These are phyloP conservation scores for Seriola aureovittata DNA, from an alignment of 2,113 vertebrate species.

Conservation along the genomic window DNA sequence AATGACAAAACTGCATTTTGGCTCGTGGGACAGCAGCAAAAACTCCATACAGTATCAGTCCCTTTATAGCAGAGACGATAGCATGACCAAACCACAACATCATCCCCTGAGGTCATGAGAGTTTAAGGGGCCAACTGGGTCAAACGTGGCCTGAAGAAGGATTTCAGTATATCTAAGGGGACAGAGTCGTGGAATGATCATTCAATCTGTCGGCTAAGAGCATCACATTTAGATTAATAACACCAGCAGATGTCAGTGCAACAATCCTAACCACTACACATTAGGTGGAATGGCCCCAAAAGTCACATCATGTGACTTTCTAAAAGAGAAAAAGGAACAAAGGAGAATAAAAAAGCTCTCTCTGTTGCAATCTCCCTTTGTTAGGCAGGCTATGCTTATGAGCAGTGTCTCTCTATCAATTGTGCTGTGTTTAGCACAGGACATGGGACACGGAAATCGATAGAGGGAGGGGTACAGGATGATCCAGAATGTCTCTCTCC, in stretches of 20 bases:
- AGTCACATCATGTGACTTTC: conserved; percentile 12
- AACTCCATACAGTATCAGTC: background rate
- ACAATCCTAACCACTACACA: background rate
- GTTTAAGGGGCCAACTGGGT: conserved; percentile 55
- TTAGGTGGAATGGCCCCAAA: conserved; percentile 13
- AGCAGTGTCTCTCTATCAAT: conserved; percentile 19
- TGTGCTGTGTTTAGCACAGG: conserved; percentile 54
- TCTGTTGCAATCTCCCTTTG: conserved; percentile 1
- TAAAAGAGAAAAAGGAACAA: background rate
- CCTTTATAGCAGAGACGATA: conserved; percentile 20
- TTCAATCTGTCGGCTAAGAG: conserved; percentile 22
- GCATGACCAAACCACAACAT: background rate
- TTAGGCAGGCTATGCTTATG: background rate
- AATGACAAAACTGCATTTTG: background rate
- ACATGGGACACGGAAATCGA: conserved; percentile 65
- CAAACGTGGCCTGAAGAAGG: conserved; percentile 49
- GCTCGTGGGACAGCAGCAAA: background rate
- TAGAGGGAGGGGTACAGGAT: conserved; percentile 55
- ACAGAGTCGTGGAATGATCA: conserved; percentile 5
- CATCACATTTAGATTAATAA: conserved; percentile 45
- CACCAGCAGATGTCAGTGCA: conserved; percentile 66
- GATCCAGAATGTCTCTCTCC: conserved; percentile 47
- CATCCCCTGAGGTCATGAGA: conserved; percentile 13
- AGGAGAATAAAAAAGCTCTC: background rate
- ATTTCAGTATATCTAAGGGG: conserved; percentile 46